Conservation (phyloP, 2,888 invertebrate genomes). For the Rhagium mordax region DNA sequence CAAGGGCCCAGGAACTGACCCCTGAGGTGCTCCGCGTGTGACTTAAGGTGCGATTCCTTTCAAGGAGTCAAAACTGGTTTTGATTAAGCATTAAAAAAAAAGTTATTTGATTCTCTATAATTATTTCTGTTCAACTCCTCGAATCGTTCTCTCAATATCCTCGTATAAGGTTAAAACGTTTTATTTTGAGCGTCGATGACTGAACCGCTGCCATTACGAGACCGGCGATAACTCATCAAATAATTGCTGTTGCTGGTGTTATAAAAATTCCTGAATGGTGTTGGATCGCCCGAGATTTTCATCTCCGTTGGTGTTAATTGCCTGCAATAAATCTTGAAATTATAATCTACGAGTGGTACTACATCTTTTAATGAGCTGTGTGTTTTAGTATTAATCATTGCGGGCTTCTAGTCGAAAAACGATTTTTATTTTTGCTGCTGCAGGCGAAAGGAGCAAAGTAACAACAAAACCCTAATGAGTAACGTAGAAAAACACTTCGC, state of each 20-base stretch:
- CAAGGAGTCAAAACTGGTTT: too few relatives aligned
- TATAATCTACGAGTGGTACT: conserved; percentile 19
- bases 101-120: too few relatives aligned
- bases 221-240: conserved; percentile 18
- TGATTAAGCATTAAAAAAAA: too few relatives aligned
- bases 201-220: background rate
- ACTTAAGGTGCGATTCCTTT: too few relatives aligned
- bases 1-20: too few relatives aligned
- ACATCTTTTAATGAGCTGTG: conserved; percentile 19
- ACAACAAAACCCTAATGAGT: too few relatives aligned
- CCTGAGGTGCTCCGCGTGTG: too few relatives aligned
- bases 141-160: background rate
- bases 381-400: conserved; percentile 10
- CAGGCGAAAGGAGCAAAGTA: too few relatives aligned
- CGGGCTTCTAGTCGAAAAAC: background rate
- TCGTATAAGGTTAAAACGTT: background rate
- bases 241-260: conserved; percentile 14
- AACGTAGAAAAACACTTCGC: too few relatives aligned
- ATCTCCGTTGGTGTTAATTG: conserved; percentile 26
- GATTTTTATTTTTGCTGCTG: background rate
- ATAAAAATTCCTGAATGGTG: conserved; percentile 21
- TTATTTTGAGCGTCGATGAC: background rate
- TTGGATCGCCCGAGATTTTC: conserved; percentile 23
- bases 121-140: background rate
- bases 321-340: conserved; percentile 23